Evolutionary conservation across 2,113 vertebrate species (phyloP), one percentile per base, ranked within the genome.

Genomic region (Sinocyclocheilus anophthalmus): DNA sequence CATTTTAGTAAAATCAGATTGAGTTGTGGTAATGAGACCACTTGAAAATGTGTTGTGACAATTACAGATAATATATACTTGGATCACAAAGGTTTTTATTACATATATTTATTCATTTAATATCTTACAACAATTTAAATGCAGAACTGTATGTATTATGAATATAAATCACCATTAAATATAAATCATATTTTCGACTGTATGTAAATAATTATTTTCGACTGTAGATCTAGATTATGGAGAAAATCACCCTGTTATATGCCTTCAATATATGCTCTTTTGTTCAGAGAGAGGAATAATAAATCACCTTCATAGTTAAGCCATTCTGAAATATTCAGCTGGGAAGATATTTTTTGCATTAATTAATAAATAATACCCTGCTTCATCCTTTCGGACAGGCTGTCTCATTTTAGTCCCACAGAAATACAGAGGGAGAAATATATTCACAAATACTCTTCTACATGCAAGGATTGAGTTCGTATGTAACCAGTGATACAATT

Each of bases 281-380:
- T 59, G 53, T 33, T 59, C 33, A 69, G 11, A 50, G 59, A 57
- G 55, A 57, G 42, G 20, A 45, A 69, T 67, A 67, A 81, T 65
- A 81, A 24, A 76, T 84, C 79, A 70, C 22, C 33, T 73, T 63
- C 24, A 42, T 59, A 86, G 76, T 70, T 85, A 59, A 79, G 81
- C 61, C 90, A 85, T 53, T 42, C 75, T 90, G 53, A 90, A 91
- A 90, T 69, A 83, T 82, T 87, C 61, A 91, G 88, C 72, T 82
- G 78, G 26, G 48, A 83, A 30, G 89, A 88, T 91, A 88, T 93
- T 92, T 92, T 91, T 88, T 90, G 76, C 83, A 59, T 80, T 87
- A 42, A 91, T 93, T 88, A 93, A 92, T 93, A 91, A 93, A 73
- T 92, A 79, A 93, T 92, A 75, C 70, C 67, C 67, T 88, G 30